Evolutionary conservation across 2,797 vertebrate species (phyloP).

Genomic region (Phrynocephalus guinanensis): DNA sequence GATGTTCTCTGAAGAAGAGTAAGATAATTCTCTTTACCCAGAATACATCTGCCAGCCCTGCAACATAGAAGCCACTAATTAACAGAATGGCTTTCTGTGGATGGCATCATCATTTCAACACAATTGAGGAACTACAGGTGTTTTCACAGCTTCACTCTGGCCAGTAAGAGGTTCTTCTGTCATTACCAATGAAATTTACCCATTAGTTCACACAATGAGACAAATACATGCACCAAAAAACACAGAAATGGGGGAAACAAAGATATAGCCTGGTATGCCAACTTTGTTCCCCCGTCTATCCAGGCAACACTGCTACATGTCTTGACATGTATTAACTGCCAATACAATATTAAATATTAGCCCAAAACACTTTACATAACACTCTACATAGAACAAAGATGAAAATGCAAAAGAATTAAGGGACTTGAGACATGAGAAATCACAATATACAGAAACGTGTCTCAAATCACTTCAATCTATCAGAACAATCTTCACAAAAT

Average conservation of each 20-base stretch:
- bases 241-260: neutral
- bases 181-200: neutral
- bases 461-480: too few relatives aligned
- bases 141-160: neutral
- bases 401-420: too few relatives aligned
- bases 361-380: too few relatives aligned
- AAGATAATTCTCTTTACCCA: neutral
- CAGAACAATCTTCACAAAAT: too few relatives aligned
- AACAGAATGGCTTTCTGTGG: neutral
- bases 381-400: too few relatives aligned
- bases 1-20: conserved; percentile 16
- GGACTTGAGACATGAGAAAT: too few relatives aligned
- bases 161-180: neutral
- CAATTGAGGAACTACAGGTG: neutral
- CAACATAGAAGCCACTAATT: neutral
- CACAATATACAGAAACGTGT: too few relatives aligned
- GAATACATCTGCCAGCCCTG: neutral
- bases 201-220: neutral
- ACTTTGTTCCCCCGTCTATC: neutral
- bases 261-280: neutral
- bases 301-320: neutral
- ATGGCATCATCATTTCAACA: neutral
- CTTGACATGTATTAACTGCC: neutral
- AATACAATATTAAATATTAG: too few relatives aligned
- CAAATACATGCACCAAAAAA: neutral